phyloP scores from a whole-genome alignment of 2,888 invertebrate genomes.

The Oscheius sp. region DNA sequence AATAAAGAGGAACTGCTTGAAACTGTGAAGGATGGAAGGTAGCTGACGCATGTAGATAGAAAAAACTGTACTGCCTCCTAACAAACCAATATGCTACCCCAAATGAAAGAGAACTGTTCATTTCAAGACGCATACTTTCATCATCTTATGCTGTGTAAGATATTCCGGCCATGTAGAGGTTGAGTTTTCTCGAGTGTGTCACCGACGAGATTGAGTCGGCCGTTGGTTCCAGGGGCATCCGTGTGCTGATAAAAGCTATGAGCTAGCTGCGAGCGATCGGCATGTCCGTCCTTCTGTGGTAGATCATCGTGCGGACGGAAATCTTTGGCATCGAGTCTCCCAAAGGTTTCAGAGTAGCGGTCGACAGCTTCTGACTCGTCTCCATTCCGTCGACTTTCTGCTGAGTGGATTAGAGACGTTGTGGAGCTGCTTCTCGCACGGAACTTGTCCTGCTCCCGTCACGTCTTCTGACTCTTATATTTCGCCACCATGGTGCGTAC shows the following conservation, averaged over 20 bases:
- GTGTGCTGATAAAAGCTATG: background rate
- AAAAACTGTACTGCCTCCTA: too few species aligned
- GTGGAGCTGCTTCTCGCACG: background rate
- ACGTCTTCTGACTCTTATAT: background rate
- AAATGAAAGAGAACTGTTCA: background rate
- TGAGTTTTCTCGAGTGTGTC: constrained; percentile 13
- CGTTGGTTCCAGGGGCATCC: background rate
- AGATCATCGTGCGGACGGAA: constrained; percentile 8
- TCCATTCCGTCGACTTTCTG: background rate
- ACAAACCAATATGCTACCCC: too few species aligned
- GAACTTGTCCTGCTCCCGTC: background rate
- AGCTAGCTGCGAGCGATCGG: background rate
- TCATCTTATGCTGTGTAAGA: constrained; percentile 58
- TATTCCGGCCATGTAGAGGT: constrained; percentile 32
- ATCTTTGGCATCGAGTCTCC: background rate
- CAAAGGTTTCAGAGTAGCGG: background rate
- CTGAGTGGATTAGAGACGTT: constrained; percentile 18
- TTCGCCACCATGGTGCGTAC: constrained; percentile 8
- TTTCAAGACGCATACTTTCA: background rate
- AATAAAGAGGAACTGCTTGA: too few species aligned
- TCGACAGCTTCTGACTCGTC: background rate
- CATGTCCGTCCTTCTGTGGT: constrained; percentile 5
- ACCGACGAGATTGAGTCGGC: constrained; percentile 11
- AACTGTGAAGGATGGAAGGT: too few species aligned
- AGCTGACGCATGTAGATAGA: too few species aligned